Percentiles rank a stretch among this genome's conserved stretches.
Conservation (phyloP, 2,888 invertebrate genomes). For the Julus scandinavius region DNA sequence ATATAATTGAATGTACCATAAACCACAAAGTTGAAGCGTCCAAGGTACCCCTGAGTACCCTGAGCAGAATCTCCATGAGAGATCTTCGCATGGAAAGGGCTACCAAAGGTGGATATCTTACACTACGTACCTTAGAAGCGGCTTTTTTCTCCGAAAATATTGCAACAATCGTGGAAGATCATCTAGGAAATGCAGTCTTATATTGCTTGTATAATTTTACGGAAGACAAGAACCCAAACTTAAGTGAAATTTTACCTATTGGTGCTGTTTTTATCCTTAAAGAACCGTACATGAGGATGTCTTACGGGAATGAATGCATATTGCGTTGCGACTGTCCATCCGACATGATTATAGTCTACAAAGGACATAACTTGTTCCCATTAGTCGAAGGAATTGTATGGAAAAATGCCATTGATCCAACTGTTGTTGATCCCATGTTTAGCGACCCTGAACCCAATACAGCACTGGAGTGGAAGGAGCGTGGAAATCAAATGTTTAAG, state of each 20-base stretch:
- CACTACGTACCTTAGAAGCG: not conserved
- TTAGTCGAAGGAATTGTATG: not conserved
- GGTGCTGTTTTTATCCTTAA: constrained; percentile 31
- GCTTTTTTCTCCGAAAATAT: not conserved
- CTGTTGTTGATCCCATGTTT: not conserved
- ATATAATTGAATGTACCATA: not conserved
- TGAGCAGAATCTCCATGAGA: not conserved
- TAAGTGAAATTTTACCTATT: not conserved
- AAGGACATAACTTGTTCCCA: not conserved
- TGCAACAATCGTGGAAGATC: constrained; percentile 22
- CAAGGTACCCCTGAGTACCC: not conserved
- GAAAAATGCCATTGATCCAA: not conserved
- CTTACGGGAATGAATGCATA: no score
- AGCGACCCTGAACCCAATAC: not conserved
- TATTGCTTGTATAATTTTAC: not conserved
- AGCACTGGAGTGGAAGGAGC: not conserved
- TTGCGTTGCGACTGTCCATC: constrained; percentile 24
- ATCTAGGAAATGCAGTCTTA: not conserved
- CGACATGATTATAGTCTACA: constrained; percentile 3
- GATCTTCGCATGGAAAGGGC: no score
- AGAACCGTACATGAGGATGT: not conserved
- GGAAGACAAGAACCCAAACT: not conserved
- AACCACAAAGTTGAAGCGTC: not conserved
- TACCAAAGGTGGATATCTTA: no score
- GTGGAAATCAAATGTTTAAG: constrained; percentile 15